Conservation (phyloP, 2,113 vertebrate species). For the Ciconia stormi region DNA sequence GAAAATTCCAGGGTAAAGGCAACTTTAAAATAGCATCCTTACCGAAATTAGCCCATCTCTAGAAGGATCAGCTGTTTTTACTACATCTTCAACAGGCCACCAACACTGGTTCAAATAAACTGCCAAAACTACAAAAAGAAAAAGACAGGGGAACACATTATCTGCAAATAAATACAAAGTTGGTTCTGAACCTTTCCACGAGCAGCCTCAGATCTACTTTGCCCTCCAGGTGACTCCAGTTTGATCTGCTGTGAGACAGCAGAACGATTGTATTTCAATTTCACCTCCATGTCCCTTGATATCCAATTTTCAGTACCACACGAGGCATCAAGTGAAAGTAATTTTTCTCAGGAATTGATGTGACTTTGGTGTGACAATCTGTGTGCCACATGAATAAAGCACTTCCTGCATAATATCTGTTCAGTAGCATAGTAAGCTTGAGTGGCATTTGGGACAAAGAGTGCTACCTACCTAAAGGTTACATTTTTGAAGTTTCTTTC, state of each 20-base stretch:
- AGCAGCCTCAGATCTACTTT: neutral
- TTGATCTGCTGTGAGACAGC: neutral
- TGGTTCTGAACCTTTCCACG: neutral
- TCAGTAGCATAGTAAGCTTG: neutral
- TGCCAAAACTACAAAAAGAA: slow-evolving; percentile 78
- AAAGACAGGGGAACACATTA: neutral
- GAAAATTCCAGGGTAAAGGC: neutral
- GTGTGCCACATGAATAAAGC: neutral
- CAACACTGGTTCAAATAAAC: slow-evolving; percentile 80
- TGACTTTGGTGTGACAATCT: neutral
- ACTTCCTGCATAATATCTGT: neutral
- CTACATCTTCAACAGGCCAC: slow-evolving; percentile 83
- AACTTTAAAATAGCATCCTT: neutral
- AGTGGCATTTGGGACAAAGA: neutral
- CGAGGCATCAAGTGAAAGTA: neutral
- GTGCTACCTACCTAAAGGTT: neutral
- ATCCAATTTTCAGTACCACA: neutral
- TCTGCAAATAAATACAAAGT: neutral
- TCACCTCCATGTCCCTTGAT: neutral
- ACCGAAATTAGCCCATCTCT: slow-evolving; percentile 83
- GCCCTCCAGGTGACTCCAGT: neutral
- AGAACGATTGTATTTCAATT: neutral
- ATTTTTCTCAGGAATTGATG: neutral
- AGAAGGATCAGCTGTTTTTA: slow-evolving; percentile 78
- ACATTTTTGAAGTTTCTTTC: neutral